These are phyloP conservation scores for Penaeus indicus DNA, from an alignment of 1,140 invertebrate species.

Conservation along the genomic window DNA sequence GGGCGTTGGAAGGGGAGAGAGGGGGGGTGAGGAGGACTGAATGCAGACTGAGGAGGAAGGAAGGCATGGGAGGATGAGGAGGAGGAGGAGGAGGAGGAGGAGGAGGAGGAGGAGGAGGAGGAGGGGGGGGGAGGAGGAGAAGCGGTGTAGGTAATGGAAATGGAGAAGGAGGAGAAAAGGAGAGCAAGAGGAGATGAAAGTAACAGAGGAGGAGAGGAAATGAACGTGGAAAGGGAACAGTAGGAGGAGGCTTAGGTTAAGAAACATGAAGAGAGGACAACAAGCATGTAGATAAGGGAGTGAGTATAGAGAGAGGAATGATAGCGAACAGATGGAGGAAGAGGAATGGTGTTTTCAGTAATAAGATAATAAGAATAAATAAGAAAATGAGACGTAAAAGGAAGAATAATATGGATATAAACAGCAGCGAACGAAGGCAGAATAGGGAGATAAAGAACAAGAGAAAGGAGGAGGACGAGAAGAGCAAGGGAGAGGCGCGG, in stretches of 20 bases:
- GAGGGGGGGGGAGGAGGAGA: too few relatives aligned
- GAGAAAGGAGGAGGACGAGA: not conserved
- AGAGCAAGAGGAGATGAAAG: not conserved
- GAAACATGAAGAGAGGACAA: not conserved
- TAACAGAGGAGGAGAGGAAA: not conserved
- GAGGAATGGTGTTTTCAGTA: not conserved
- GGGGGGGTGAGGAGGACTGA: not conserved
- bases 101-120: too few relatives aligned
- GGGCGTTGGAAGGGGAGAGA: not conserved
- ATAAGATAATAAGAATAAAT: not conserved
- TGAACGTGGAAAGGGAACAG: not conserved
- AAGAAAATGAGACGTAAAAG: not conserved
- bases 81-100: not conserved
- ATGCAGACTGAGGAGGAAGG: not conserved
- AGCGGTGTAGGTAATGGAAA: not conserved
- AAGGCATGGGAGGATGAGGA: not conserved
- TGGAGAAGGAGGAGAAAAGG: not conserved
- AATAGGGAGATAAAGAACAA: not conserved
- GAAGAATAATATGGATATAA: not conserved
- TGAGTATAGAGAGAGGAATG: not conserved
- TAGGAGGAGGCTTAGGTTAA: not conserved
- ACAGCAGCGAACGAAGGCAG: not conserved
- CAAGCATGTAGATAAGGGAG: not conserved
- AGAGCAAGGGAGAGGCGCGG: not conserved
- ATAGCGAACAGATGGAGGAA: not conserved